phyloP scores from a whole-genome alignment of 2,888 invertebrate genomes.

The Cantharis lateralis region DNA sequence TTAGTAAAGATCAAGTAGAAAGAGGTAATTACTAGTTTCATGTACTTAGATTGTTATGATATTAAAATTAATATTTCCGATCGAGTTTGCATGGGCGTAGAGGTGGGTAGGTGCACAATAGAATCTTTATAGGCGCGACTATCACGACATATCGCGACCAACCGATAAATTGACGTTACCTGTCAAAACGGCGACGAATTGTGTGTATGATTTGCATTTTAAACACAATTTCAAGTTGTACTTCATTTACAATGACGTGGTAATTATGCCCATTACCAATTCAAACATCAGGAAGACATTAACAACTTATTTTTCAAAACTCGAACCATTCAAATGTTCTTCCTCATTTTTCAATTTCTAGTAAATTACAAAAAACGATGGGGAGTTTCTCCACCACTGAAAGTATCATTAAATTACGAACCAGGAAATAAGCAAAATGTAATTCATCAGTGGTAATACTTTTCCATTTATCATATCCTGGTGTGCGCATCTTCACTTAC shows the following conservation, averaged over 20 bases:
- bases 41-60: conserved; percentile 15
- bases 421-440: conserved; percentile 12
- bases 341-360: background rate
- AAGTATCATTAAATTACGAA: conserved; percentile 3
- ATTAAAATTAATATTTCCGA: conserved; percentile 24
- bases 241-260: background rate
- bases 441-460: conserved; percentile 18
- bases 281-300: background rate
- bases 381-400: conserved; percentile 9
- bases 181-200: conserved; percentile 13
- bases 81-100: conserved; percentile 18
- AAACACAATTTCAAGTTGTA: background rate
- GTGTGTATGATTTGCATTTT: conserved; percentile 14
- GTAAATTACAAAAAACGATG: background rate
- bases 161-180: conserved; percentile 18
- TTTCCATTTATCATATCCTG: conserved; percentile 22
- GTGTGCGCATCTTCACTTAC: conserved; percentile 30
- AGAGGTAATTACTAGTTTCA: background rate
- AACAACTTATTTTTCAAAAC: background rate
- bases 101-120: conserved; percentile 20
- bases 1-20: background rate
- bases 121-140: conserved; percentile 20
- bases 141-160: conserved; percentile 22
- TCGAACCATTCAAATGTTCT: background rate
- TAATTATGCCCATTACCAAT: background rate